Evolutionary conservation across 92 coral and sea anemone species (phyloP).

Genomic region (Zoanthus sansibaricus): DNA sequence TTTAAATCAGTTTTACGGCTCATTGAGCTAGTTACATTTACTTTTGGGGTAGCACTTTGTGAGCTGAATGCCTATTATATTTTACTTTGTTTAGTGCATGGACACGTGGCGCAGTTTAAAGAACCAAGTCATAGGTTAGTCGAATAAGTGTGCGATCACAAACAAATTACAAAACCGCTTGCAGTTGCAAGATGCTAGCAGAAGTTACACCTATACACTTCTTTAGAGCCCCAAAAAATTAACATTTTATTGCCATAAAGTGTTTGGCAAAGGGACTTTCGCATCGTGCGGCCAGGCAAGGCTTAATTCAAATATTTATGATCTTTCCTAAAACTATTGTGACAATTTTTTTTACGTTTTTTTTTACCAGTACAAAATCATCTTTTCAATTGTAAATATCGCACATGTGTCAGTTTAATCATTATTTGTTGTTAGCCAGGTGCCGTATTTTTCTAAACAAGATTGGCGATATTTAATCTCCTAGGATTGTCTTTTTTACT

Average conservation of each 20-base stretch:
- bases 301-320: background rate
- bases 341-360: background rate
- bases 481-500: background rate
- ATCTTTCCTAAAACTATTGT: conserved; percentile 14
- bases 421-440: conserved; percentile 34
- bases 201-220: background rate
- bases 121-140: background rate
- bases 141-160: background rate
- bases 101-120: conserved; percentile 41
- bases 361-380: background rate
- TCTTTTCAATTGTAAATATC: conserved; percentile 69
- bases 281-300: background rate
- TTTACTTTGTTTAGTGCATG: background rate
- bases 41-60: background rate
- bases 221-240: background rate
- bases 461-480: conserved; percentile 5
- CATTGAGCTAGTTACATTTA: conserved; percentile 10
- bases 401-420: conserved; percentile 69
- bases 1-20: conserved; percentile 45
- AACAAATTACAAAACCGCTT: background rate
- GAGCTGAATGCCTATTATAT: conserved; percentile 7
- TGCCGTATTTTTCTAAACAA: conserved; percentile 1
- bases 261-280: background rate
- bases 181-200: background rate
- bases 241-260: background rate